Evolutionary conservation across 2,888 invertebrate genomes (phyloP).

Genomic region (Chloromyia formosa): DNA sequence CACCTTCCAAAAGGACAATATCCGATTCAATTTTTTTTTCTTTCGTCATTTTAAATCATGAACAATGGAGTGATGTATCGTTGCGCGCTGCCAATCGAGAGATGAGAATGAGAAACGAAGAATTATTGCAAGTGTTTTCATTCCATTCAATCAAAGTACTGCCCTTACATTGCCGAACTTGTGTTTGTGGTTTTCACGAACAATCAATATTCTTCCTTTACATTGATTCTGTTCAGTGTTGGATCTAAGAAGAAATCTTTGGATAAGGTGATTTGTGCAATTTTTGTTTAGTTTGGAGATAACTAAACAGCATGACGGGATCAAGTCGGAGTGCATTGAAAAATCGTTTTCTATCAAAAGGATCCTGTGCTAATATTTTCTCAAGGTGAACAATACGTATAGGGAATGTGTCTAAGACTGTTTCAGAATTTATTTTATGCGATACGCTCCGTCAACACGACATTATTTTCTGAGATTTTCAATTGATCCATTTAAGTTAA

Average conservation of each 20-base stretch:
- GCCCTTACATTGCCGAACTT: slow-evolving; percentile 29
- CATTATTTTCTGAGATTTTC: slow-evolving; percentile 17
- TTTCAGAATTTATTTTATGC: slow-evolving; percentile 22
- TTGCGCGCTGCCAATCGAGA: slow-evolving; percentile 31
- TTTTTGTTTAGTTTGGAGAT: slow-evolving; percentile 40
- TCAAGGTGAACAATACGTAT: slow-evolving; percentile 36
- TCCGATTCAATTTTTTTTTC: slow-evolving; percentile 18
- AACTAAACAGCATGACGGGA: slow-evolving; percentile 40
- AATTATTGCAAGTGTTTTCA: slow-evolving; percentile 48
- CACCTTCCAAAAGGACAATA: slow-evolving; percentile 35
- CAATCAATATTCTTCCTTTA: slow-evolving; percentile 22
- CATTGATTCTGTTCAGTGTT: neutral
- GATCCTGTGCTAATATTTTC: slow-evolving; percentile 50
- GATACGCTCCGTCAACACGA: slow-evolving; percentile 39
- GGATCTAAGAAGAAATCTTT: slow-evolving; percentile 24
- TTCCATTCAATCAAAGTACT: slow-evolving; percentile 30
- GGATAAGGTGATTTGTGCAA: slow-evolving; percentile 39
- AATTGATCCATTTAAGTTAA: slow-evolving; percentile 34
- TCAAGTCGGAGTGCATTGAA: slow-evolving; percentile 10
- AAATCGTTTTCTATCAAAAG: slow-evolving; percentile 42
- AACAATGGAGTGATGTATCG: slow-evolving; percentile 26
- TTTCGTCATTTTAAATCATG: neutral
- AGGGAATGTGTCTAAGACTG: slow-evolving; percentile 28
- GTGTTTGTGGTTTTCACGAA: slow-evolving; percentile 49
- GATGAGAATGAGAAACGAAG: slow-evolving; percentile 12